Evolutionary conservation across 2,888 invertebrate genomes (phyloP).

Genomic region (Agrochola litura): DNA sequence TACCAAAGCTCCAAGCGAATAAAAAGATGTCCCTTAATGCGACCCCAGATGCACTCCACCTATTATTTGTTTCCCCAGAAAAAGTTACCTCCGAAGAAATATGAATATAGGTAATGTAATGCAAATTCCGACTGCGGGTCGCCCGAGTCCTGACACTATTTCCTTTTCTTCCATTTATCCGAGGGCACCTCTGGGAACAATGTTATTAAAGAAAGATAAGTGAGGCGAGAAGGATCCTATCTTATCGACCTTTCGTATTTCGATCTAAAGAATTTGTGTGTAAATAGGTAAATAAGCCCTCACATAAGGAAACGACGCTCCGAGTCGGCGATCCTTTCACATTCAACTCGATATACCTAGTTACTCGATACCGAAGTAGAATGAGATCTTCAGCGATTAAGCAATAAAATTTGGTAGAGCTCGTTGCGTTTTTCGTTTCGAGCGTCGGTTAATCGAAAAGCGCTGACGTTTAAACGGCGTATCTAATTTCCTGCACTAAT

Average conservation of each 20-base stretch:
- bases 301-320: slow-evolving; percentile 45
- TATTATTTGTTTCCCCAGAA: slow-evolving; percentile 87
- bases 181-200: slow-evolving; percentile 83
- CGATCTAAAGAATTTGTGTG: slow-evolving; percentile 68
- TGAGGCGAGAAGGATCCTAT: slow-evolving; percentile 71
- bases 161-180: slow-evolving; percentile 78
- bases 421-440: slow-evolving; percentile 51
- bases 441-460: slow-evolving; percentile 56
- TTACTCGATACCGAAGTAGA: slow-evolving; percentile 34
- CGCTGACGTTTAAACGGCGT: slow-evolving; percentile 64
- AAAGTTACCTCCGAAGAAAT: slow-evolving; percentile 82
- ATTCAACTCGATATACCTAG: slow-evolving; percentile 24
- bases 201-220: slow-evolving; percentile 85
- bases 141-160: slow-evolving; percentile 77
- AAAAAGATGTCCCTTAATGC: slow-evolving; percentile 90
- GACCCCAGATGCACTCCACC: slow-evolving; percentile 86
- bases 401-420: slow-evolving; percentile 59
- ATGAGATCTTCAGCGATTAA: slow-evolving; percentile 57
- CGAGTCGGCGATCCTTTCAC: slow-evolving; percentile 38
- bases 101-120: slow-evolving; percentile 82
- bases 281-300: slow-evolving; percentile 66
- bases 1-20: slow-evolving; percentile 87
- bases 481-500: slow-evolving; percentile 60
- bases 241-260: slow-evolving; percentile 71
- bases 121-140: slow-evolving; percentile 83